phyloP scores from a whole-genome alignment of 1,140 invertebrate species.

The Drosophila lacertosa region DNA sequence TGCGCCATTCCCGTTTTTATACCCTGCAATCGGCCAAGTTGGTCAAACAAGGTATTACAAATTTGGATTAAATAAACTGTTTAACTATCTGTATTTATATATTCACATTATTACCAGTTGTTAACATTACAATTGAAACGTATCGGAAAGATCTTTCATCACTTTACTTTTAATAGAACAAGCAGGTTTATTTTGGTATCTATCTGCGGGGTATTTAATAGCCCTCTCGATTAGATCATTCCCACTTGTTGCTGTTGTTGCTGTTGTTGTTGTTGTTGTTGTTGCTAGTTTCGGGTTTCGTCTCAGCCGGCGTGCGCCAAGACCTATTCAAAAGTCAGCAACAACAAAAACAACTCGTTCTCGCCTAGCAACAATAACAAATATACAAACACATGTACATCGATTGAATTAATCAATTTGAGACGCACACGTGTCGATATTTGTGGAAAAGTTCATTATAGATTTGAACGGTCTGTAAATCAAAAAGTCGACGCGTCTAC shows the following conservation, averaged over 20 bases:
- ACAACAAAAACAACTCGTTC: constrained; percentile 21
- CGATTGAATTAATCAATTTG: constrained; percentile 59
- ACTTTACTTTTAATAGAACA: too few relatives aligned
- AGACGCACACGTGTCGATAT: constrained; percentile 54
- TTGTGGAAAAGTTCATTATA: constrained; percentile 40
- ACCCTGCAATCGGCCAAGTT: neutral
- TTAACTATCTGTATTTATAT: too few relatives aligned
- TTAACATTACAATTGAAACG: too few relatives aligned
- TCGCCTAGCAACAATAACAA: constrained; percentile 40
- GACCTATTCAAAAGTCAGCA: constrained; percentile 28
- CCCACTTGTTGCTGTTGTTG: constrained; percentile 18
- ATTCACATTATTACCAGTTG: neutral
- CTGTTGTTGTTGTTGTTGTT: constrained; percentile 26
- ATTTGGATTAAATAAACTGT: too few relatives aligned
- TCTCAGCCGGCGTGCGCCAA: constrained; percentile 44
- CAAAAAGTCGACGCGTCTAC: constrained; percentile 26
- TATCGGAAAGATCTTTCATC: too few relatives aligned
- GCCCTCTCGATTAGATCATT: neutral
- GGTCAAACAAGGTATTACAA: neutral
- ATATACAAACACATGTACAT: constrained; percentile 7
- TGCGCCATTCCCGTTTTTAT: constrained; percentile 53
- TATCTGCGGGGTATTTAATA: neutral
- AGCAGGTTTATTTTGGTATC: too few relatives aligned
- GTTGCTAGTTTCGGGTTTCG: constrained; percentile 27
- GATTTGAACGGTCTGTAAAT: constrained; percentile 42